A percentile compares a stretch with the other conserved stretches of the same genome.
Conservation (phyloP, 1,140 invertebrate species). For the Cherax quadricarinatus region DNA sequence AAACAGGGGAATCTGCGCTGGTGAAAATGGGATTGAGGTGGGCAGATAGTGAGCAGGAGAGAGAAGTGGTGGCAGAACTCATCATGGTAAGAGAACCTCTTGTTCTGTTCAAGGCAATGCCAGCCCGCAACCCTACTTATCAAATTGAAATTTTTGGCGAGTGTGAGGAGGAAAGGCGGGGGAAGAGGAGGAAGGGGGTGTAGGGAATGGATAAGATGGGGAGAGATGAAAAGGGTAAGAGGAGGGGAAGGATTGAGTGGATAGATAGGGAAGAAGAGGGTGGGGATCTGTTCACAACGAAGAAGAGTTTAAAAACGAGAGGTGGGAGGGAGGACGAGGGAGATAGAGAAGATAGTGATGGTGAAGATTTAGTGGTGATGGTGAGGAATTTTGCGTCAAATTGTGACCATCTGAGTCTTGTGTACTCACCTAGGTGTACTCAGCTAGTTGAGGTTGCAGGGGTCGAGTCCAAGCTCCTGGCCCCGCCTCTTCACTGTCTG, state of each 20-base stretch:
- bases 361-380: not conserved
- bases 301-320: not conserved
- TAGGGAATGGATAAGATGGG: not conserved
- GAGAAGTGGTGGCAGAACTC: conserved; percentile 18
- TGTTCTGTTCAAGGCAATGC: conserved; percentile 61
- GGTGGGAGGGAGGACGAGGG: not conserved
- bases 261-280: not conserved
- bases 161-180: not conserved
- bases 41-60: not conserved
- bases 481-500: no score
- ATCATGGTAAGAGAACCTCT: conserved; percentile 40
- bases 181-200: not conserved
- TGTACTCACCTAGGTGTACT: not conserved
- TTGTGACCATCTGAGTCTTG: conserved; percentile 6
- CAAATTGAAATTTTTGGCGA: conserved; percentile 55
- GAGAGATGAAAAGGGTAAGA: not conserved
- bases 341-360: not conserved
- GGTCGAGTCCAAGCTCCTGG: no score
- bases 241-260: not conserved
- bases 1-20: not conserved
- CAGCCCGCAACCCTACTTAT: conserved; percentile 52
- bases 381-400: not conserved
- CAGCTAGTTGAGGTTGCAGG: no score
- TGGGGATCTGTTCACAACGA: not conserved
- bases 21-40: not conserved